These are phyloP conservation scores for Rhimphoctona megacephalus DNA, from an alignment of 2,888 invertebrate species.

Conservation along the genomic window DNA sequence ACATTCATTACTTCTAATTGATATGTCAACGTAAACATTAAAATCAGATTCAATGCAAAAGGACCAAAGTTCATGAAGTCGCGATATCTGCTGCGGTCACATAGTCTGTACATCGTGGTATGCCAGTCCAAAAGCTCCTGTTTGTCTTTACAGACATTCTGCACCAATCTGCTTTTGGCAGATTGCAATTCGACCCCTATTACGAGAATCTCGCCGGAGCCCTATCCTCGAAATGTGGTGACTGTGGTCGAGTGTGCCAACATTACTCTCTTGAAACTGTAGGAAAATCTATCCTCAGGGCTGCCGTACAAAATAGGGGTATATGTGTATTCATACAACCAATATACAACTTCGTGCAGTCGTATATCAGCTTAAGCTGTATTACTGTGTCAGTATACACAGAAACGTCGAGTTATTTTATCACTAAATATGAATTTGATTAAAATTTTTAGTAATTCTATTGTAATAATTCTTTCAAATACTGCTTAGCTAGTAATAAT, in stretches of 20 bases:
- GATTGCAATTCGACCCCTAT: conserved; percentile 35
- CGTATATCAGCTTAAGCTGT: not conserved
- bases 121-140: conserved; percentile 46
- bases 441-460: too few relatives aligned
- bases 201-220: conserved; percentile 36
- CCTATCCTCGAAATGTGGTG: conserved; percentile 47
- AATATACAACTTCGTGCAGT: conserved; percentile 11
- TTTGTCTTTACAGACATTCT: conserved; percentile 61
- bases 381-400: not conserved
- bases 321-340: conserved; percentile 30
- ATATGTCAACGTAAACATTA: not conserved
- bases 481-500: too few relatives aligned
- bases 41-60: conserved; percentile 7
- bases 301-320: conserved; percentile 27
- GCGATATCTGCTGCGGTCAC: conserved; percentile 38
- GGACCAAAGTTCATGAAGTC: conserved; percentile 34
- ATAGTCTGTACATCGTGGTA: not conserved
- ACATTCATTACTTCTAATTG: not conserved
- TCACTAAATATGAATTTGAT: too few relatives aligned
- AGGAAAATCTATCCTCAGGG: conserved; percentile 36
- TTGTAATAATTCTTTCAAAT: too few relatives aligned
- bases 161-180: conserved; percentile 56
- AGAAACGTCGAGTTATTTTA: not conserved
- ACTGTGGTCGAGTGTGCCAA: conserved; percentile 58
- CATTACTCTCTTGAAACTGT: conserved; percentile 57